Base-by-base conservation (phyloP, 1,140 invertebrate genomes). In the Calephelis nemesis region DNA sequence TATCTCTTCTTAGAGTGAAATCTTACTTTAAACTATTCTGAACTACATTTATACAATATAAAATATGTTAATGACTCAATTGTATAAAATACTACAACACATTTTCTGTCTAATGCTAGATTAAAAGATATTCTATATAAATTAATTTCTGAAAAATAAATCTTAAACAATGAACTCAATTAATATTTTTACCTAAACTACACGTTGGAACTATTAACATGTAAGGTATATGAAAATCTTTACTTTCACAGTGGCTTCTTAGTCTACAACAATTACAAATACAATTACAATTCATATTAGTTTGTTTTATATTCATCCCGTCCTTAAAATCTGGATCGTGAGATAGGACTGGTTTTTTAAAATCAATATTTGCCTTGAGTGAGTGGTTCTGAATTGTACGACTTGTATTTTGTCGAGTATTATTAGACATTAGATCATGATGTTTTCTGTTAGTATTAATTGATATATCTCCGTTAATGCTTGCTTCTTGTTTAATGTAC, bases 251-350 rank as follows among this genome's bases (percentile, higher is more conserved):
- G 15, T 39, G 19, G 5, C 19, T 54, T 54, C 54, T 58, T 39
- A 58, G 12, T 30, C 54, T 58, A 58, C 54, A 58, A 30, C 54
- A 58, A 58, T 58, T 58, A 54, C 52, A 54, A 54, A 54, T 54
- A 11, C 52, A 54, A 54, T 54, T 54, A 30, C 52, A 54, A 30
- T 54, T 54, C 10, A 5, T 2, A 54, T 54, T 54, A 1, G 11
- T 9, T 30, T 54, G 15, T 4, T 9, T 54, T 10, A 19, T 54
- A 11, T 54, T 54, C 4, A 39, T 10, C 5, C 9, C 5, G 4
- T 19, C 30, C 30, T 58, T 58, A 39, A 39, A 5, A 58, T 12
- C 54, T 39, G 4, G 10, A 11, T 58, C 19, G 1, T 7, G 8
- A 58, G 54, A 30, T 30, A 15, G 30, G 4, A 58, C 10, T 30